phyloP scores from a whole-genome alignment of 2,113 vertebrate species.

The Rhinolophus sinicus region DNA sequence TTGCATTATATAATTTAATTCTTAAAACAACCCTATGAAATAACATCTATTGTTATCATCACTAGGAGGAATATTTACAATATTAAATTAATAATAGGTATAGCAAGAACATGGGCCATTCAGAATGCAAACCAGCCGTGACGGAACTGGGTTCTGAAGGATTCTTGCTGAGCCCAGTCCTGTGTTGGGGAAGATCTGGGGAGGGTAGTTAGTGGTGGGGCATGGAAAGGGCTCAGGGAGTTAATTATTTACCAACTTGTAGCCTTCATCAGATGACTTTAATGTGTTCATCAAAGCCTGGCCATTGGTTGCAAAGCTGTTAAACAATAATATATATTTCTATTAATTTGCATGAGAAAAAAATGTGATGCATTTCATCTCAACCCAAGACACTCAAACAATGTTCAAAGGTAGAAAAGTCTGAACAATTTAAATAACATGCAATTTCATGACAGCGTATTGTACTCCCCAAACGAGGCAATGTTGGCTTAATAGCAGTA shows the following conservation, averaged over 20 bases:
- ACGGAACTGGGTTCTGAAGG: neutral
- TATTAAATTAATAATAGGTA: neutral
- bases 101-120: neutral
- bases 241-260: neutral
- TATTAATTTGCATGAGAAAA: neutral
- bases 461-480: neutral
- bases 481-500: neutral
- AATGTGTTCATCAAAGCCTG: conserved; percentile 9
- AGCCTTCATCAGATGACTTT: neutral
- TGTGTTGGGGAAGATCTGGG: neutral
- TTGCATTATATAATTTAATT: neutral
- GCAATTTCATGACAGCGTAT: neutral
- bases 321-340: neutral
- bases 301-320: neutral
- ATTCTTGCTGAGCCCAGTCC: neutral
- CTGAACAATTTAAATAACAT: neutral
- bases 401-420: conserved; percentile 5
- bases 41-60: neutral
- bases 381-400: neutral
- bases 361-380: neutral
- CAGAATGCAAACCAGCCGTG: neutral
- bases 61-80: neutral
- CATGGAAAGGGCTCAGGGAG: neutral
- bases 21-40: neutral
- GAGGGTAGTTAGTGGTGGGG: neutral